Conservation (phyloP, 2,113 vertebrate genomes). For the Elephantulus edwardii region DNA sequence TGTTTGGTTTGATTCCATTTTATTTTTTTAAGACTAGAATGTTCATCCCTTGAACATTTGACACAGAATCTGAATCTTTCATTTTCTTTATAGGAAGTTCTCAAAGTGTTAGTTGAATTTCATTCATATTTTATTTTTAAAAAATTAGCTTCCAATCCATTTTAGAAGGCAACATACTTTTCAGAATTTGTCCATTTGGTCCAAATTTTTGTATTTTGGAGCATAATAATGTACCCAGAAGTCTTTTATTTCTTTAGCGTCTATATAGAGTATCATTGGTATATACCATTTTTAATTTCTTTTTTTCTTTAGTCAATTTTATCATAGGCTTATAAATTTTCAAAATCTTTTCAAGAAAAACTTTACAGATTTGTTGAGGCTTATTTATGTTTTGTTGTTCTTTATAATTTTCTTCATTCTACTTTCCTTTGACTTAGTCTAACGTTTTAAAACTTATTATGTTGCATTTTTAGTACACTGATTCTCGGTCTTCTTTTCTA, state of each 20-base stretch:
- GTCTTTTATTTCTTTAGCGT: neutral
- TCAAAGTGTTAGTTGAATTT: neutral
- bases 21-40: neutral
- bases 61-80: neutral
- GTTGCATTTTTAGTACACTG: neutral
- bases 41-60: neutral
- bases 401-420: conserved; percentile 21
- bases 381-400: conserved; percentile 2
- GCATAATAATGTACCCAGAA: neutral
- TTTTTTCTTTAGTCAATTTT: neutral
- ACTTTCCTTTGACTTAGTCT: neutral
- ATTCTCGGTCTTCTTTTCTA: neutral
- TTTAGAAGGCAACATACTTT: neutral
- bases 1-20: neutral
- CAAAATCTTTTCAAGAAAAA: neutral
- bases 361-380: neutral
- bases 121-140: neutral
- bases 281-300: neutral
- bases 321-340: neutral
- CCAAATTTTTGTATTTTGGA: neutral
- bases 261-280: neutral
- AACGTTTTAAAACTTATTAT: neutral
- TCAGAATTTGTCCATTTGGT: neutral
- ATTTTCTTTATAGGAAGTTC: neutral
- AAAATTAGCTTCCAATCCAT: neutral